These are phyloP conservation scores for Orthosia gothica DNA, from an alignment of 2,888 invertebrate genomes.

Conservation along the genomic window DNA sequence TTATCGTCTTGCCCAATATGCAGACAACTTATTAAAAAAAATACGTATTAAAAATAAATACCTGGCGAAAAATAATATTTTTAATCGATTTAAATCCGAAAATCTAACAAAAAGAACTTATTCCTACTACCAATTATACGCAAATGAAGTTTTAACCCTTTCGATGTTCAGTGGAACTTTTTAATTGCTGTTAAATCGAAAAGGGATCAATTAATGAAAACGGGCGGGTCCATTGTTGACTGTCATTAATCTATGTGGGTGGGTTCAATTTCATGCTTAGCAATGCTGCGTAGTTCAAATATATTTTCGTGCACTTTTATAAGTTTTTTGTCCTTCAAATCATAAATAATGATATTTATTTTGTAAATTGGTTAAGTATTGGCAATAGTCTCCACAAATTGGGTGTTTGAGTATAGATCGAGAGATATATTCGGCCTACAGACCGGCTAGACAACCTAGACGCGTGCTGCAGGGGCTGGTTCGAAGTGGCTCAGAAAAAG, in stretches of 20 bases:
- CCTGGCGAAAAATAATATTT: neutral
- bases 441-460: too few relatives aligned
- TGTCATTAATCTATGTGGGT: constrained; percentile 89
- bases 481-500: too few relatives aligned
- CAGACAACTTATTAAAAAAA: too few relatives aligned
- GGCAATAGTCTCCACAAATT: too few relatives aligned
- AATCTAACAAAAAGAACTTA: constrained; percentile 50
- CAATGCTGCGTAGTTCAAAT: constrained; percentile 69
- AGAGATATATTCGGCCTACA: too few relatives aligned
- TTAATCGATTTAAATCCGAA: constrained; percentile 28
- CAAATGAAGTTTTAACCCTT: constrained; percentile 87
- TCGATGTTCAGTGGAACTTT: constrained; percentile 85
- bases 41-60: too few relatives aligned
- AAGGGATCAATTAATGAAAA: constrained; percentile 83
- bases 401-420: too few relatives aligned
- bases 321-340: neutral
- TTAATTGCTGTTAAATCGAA: constrained; percentile 91
- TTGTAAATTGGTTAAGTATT: too few relatives aligned
- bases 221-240: constrained; percentile 80
- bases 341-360: neutral
- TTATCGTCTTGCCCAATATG: too few relatives aligned
- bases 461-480: too few relatives aligned
- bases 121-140: constrained; percentile 82
- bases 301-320: constrained; percentile 33
- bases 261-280: constrained; percentile 81